Conservation (phyloP, 2,888 invertebrate genomes). For the Coremacera marginata region DNA sequence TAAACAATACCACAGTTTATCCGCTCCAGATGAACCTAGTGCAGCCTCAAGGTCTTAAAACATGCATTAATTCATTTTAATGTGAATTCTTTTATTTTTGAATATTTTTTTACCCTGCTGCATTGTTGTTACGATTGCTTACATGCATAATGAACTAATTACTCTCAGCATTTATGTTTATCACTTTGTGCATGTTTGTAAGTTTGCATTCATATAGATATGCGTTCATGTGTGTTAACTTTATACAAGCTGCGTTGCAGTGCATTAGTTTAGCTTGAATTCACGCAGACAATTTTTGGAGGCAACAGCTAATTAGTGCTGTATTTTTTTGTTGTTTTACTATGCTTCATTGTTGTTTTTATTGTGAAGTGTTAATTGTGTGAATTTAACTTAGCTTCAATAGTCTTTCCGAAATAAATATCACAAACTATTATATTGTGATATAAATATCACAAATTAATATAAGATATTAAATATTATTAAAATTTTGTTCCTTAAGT, state of each 20-base stretch:
- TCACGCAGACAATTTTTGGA: conserved; percentile 4
- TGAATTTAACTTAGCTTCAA: neutral
- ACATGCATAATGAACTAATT: conserved; percentile 22
- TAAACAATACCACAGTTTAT: too few species aligned
- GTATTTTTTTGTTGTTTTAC: neutral
- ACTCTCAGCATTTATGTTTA: neutral
- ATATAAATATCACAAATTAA: too few species aligned
- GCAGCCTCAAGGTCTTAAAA: neutral
- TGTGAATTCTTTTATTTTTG: neutral
- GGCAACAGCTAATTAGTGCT: neutral
- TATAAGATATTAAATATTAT: neutral
- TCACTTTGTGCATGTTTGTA: neutral
- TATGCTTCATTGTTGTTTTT: neutral
- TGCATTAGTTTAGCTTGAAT: neutral
- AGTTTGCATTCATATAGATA: neutral
- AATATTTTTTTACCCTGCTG: neutral
- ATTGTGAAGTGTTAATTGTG: conserved; percentile 4
- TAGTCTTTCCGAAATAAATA: neutral
- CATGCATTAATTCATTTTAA: neutral
- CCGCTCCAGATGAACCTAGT: too few species aligned
- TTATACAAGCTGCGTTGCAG: neutral
- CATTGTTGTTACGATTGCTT: neutral
- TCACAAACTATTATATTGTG: too few species aligned
- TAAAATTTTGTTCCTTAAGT: neutral
- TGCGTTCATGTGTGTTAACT: neutral